phyloP scores from a whole-genome alignment of 2,113 vertebrate species.

The Drymodes brunneopygia region DNA sequence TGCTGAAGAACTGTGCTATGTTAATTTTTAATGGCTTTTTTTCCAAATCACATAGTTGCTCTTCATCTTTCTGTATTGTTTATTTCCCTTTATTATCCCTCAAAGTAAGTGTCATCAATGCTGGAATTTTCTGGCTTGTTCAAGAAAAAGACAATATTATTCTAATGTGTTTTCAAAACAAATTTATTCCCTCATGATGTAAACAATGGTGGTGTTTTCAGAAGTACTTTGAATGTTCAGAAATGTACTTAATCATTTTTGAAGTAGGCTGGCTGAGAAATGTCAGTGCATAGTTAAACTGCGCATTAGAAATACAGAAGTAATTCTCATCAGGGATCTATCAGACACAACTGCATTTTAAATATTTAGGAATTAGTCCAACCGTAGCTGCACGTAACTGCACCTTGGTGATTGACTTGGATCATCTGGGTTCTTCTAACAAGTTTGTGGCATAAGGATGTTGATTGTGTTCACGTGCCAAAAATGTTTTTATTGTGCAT shows the following conservation, averaged over 20 bases:
- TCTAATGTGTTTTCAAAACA: background rate
- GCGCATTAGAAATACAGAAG: background rate
- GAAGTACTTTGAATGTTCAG: background rate
- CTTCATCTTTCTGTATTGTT: background rate
- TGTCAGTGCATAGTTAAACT: background rate
- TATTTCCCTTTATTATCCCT: background rate
- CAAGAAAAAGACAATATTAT: background rate
- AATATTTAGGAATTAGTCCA: background rate
- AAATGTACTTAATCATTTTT: background rate
- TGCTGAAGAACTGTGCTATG: background rate
- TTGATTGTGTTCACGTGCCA: background rate
- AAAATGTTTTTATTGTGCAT: background rate
- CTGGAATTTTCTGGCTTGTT: background rate
- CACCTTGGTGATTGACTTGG: background rate
- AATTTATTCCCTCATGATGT: background rate
- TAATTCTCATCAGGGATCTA: background rate
- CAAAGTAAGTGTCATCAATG: background rate
- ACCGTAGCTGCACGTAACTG: background rate
- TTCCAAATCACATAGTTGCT: background rate
- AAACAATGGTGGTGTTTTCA: background rate
- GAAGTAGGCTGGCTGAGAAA: background rate
- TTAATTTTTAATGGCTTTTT: background rate
- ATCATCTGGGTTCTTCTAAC: background rate
- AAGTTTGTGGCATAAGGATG: background rate
- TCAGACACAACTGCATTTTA: background rate